These are phyloP conservation scores for Callospermophilus lateralis DNA, from an alignment of 2,113 vertebrate species.

Conservation along the genomic window DNA sequence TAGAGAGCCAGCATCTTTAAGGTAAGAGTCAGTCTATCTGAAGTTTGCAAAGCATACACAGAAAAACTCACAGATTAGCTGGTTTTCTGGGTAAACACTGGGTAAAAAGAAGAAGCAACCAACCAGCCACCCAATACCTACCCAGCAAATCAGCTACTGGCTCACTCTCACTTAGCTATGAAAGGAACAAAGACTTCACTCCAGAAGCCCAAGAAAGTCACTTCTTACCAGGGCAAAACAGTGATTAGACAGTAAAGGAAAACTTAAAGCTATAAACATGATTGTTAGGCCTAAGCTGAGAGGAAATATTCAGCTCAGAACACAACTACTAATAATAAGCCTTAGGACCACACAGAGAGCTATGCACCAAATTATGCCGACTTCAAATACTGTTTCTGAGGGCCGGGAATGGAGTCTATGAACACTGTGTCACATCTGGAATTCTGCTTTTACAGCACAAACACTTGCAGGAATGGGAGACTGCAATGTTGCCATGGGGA, in stretches of 20 bases:
- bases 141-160: constrained; percentile 20
- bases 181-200: constrained; percentile 50
- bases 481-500: constrained; percentile 72
- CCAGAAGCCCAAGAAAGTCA: constrained; percentile 51
- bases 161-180: background rate
- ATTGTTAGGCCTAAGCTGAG: constrained; percentile 70
- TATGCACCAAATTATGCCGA: background rate
- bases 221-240: constrained; percentile 74
- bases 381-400: constrained; percentile 72
- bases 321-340: constrained; percentile 78
- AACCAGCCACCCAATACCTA: constrained; percentile 12
- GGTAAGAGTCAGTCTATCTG: constrained; percentile 55
- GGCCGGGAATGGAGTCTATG: constrained; percentile 33
- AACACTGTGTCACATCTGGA: constrained; percentile 79
- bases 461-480: constrained; percentile 53
- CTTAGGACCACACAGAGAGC: constrained; percentile 78
- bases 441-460: constrained; percentile 72
- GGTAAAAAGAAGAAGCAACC: constrained; percentile 54
- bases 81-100: constrained; percentile 57
- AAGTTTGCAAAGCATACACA: constrained; percentile 26
- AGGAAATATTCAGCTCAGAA: constrained; percentile 80
- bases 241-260: constrained; percentile 80
- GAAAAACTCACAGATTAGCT: constrained; percentile 64
- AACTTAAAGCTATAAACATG: constrained; percentile 68
- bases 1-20: constrained; percentile 48